Conservation (phyloP, 2,113 vertebrate genomes). For the Suncus etruscus region DNA sequence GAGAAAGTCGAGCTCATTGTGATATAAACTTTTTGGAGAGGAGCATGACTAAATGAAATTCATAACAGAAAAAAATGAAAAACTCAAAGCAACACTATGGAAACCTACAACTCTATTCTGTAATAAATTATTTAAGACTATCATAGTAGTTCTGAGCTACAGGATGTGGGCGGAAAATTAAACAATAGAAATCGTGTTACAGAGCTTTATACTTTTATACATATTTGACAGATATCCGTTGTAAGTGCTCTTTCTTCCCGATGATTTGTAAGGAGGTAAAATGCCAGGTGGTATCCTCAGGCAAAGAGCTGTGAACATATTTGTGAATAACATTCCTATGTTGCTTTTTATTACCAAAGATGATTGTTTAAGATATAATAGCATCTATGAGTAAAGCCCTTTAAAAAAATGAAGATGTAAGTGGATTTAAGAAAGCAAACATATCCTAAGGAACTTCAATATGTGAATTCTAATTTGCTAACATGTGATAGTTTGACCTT, state of each 20-base stretch:
- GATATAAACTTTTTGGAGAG: slow-evolving; percentile 24
- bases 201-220: slow-evolving; percentile 11
- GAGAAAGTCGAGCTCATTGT: slow-evolving; percentile 21
- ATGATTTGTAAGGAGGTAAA: slow-evolving; percentile 17
- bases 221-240: not conserved
- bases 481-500: not conserved
- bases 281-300: not conserved
- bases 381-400: not conserved
- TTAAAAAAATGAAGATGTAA: slow-evolving; percentile 13
- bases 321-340: slow-evolving; percentile 21
- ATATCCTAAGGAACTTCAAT: not conserved
- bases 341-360: slow-evolving; percentile 8
- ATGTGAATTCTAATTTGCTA: not conserved
- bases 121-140: slow-evolving; percentile 66
- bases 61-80: slow-evolving; percentile 10
- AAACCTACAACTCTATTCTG: slow-evolving; percentile 17
- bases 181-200: not conserved
- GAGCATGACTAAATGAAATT: slow-evolving; percentile 17
- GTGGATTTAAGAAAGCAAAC: slow-evolving; percentile 6
- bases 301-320: not conserved
- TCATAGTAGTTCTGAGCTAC: slow-evolving; percentile 17
- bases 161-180: slow-evolving; percentile 52
- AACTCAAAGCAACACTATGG: not conserved
- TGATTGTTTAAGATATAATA: not conserved
- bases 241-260: slow-evolving; percentile 28